phyloP scores from a whole-genome alignment of 2,888 invertebrate species.

The Morpho deidamia region DNA sequence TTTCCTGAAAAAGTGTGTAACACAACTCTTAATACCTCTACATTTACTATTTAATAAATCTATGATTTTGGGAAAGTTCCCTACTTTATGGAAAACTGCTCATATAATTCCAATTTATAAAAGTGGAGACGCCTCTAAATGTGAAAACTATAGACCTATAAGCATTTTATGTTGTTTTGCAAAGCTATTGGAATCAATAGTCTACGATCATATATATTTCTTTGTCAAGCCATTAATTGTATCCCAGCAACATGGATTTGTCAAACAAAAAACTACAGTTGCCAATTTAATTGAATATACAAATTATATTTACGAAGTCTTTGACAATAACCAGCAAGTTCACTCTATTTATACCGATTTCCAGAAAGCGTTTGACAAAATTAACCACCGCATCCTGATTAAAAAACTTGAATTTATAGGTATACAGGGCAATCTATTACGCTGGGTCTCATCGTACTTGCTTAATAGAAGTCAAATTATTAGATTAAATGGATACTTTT shows the following conservation, averaged over 20 bases:
- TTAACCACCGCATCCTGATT: constrained; percentile 1
- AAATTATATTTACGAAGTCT: not conserved
- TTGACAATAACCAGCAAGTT: not conserved
- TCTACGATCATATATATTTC: not conserved
- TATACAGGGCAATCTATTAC: not conserved
- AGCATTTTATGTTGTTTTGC: not conserved
- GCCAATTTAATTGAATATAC: not conserved
- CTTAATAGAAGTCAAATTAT: not conserved
- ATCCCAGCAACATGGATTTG: not conserved
- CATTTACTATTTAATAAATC: not conserved
- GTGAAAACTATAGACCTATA: not conserved
- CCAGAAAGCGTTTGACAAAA: constrained; percentile 1
- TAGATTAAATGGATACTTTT: not conserved
- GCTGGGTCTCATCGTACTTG: constrained; percentile 1
- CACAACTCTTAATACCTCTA: not conserved
- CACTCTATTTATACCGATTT: constrained; percentile 4
- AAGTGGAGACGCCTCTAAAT: not conserved
- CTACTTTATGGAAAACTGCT: not conserved
- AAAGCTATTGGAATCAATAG: not conserved
- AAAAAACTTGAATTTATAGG: not conserved
- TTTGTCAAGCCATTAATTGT: not conserved
- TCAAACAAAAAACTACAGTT: not conserved
- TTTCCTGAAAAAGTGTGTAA: not conserved
- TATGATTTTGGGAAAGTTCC: not conserved
- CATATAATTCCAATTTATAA: not conserved